These are phyloP conservation scores for Tipula lateralis DNA, from an alignment of 2,888 invertebrate species.

Conservation along the genomic window DNA sequence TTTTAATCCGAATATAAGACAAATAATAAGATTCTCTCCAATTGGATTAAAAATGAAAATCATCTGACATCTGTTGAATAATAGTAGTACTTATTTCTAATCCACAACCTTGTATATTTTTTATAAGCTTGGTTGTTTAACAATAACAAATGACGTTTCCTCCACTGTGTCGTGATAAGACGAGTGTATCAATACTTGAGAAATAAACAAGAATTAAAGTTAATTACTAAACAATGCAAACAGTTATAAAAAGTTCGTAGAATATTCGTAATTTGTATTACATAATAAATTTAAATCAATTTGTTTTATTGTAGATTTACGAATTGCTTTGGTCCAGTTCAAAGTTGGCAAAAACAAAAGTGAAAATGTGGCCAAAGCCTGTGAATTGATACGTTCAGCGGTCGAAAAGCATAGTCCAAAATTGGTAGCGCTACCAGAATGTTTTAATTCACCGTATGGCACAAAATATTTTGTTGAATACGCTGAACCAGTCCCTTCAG, in stretches of 20 bases:
- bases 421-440: constrained; percentile 72
- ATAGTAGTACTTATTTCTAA: too few relatives aligned
- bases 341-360: constrained; percentile 65
- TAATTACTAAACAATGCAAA: neutral
- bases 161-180: neutral
- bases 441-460: constrained; percentile 93
- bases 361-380: constrained; percentile 66
- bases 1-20: too few relatives aligned
- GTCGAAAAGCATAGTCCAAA: constrained; percentile 55
- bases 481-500: constrained; percentile 81
- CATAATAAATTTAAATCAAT: neutral
- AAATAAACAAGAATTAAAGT: neutral
- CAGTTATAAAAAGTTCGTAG: neutral
- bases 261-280: neutral
- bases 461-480: constrained; percentile 71
- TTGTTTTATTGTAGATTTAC: constrained; percentile 55
- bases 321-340: constrained; percentile 73
- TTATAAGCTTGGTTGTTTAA: too few relatives aligned
- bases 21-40: too few relatives aligned
- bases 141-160: neutral
- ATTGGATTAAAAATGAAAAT: too few relatives aligned
- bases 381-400: constrained; percentile 63
- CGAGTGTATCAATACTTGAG: neutral
- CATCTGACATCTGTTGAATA: too few relatives aligned
- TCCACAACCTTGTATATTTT: neutral